phyloP scores from a whole-genome alignment of 2,113 vertebrate genomes.

The Coreoperca whiteheadi region DNA sequence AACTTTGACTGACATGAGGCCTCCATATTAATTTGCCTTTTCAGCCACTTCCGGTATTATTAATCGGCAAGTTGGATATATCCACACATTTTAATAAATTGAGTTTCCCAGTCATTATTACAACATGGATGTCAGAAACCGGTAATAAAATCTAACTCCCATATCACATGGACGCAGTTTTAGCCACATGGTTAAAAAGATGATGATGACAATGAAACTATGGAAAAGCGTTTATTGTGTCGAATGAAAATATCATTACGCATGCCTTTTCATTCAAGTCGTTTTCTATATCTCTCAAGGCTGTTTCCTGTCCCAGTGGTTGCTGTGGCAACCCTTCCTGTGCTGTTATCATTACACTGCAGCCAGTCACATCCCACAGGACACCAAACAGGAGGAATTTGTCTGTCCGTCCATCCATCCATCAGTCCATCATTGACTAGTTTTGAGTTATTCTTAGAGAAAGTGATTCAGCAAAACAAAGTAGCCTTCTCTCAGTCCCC shows the following conservation, averaged over 20 bases:
- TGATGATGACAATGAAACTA: neutral
- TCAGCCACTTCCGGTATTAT: neutral
- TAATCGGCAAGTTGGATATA: neutral
- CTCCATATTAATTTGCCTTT: neutral
- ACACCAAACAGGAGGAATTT: slow-evolving; percentile 16
- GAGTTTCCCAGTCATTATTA: neutral
- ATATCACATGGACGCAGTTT: neutral
- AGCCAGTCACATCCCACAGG: slow-evolving; percentile 41
- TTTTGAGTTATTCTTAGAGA: slow-evolving; percentile 3
- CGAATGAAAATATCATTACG: slow-evolving; percentile 13
- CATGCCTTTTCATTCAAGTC: slow-evolving; percentile 14
- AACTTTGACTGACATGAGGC: neutral
- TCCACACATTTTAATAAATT: neutral
- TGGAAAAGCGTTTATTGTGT: neutral
- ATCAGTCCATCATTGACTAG: slow-evolving; percentile 6
- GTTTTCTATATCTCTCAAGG: slow-evolving; percentile 44
- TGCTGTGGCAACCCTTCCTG: slow-evolving; percentile 65
- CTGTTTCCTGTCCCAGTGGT: slow-evolving; percentile 53
- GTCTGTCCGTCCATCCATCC: neutral
- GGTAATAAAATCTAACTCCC: neutral
- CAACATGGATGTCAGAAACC: neutral
- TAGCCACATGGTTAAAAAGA: neutral
- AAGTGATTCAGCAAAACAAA: slow-evolving; percentile 25
- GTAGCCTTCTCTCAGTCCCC: slow-evolving; percentile 11
- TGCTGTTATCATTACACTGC: slow-evolving; percentile 49